These are phyloP conservation scores for Saccopteryx leptura DNA, from an alignment of 2,113 vertebrate species.

Conservation along the genomic window DNA sequence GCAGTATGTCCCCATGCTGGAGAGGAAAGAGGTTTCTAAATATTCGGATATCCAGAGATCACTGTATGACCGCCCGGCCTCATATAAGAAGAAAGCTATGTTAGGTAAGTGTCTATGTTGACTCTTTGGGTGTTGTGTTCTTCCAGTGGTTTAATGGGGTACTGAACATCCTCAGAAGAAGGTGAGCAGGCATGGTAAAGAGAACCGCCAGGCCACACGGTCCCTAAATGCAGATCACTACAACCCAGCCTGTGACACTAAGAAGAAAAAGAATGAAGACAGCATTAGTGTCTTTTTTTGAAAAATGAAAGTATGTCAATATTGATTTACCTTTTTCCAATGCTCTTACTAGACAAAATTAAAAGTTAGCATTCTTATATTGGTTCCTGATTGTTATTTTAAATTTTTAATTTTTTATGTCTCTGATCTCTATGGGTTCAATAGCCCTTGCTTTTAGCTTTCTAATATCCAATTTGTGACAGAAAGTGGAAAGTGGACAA, in stretches of 20 bases:
- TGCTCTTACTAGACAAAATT: neutral
- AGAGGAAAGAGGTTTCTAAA: constrained; percentile 95
- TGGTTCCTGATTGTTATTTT: constrained; percentile 3
- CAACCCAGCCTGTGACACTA: neutral
- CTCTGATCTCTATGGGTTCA: neutral
- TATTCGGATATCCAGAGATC: constrained; percentile 95
- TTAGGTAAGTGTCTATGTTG: constrained; percentile 87
- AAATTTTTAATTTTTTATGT: neutral
- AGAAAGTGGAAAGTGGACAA: neutral
- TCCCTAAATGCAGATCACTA: neutral
- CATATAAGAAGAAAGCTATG: constrained; percentile 93
- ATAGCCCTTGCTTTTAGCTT: neutral
- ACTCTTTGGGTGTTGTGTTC: neutral
- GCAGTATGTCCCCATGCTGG: constrained; percentile 98
- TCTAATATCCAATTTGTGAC: neutral
- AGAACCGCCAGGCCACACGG: accelerated
- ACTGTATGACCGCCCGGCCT: constrained; percentile 96
- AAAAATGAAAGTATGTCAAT: neutral
- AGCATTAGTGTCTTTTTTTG: neutral
- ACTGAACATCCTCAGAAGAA: neutral
- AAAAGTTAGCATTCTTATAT: neutral
- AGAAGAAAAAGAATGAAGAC: neutral
- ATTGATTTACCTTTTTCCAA: neutral
- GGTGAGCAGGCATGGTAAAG: neutral
- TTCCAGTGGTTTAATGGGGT: neutral